Conservation (phyloP, 2,888 invertebrate species). For the Tipula helvola region DNA sequence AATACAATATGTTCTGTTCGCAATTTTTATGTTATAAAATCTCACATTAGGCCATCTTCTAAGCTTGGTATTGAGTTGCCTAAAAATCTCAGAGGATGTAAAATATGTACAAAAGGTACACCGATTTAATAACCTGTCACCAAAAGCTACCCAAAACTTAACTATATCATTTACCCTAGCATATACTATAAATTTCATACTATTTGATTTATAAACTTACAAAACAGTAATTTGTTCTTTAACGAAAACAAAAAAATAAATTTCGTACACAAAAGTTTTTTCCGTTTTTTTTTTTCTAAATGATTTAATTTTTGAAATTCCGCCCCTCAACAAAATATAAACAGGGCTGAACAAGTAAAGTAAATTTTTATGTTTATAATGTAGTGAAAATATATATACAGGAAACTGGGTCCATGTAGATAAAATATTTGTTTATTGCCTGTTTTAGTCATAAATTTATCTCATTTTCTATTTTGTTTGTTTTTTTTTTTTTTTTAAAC, state of each 20-base stretch:
- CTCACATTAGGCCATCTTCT: too few relatives aligned
- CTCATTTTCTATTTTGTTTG: background rate
- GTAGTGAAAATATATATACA: background rate
- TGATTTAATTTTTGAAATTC: background rate
- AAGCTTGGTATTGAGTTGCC: too few relatives aligned
- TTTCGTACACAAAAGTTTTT: background rate
- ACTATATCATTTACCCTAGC: background rate
- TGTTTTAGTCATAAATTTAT: slow-evolving; percentile 4
- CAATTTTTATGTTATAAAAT: too few relatives aligned
- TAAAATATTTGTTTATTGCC: slow-evolving; percentile 4
- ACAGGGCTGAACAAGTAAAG: background rate
- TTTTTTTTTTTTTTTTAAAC: background rate
- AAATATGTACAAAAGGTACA: background rate
- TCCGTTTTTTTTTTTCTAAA: background rate
- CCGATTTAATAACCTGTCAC: background rate
- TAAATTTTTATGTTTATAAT: background rate
- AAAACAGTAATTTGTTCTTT: background rate
- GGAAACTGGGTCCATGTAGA: background rate
- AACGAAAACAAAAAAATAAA: background rate
- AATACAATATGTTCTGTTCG: too few relatives aligned
- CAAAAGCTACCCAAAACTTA: background rate
- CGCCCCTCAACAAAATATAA: background rate
- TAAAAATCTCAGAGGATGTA: background rate
- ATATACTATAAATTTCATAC: background rate
- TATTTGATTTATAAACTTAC: background rate